Base-by-base conservation (phyloP, 2,113 vertebrate species). In the Micromys minutus region DNA sequence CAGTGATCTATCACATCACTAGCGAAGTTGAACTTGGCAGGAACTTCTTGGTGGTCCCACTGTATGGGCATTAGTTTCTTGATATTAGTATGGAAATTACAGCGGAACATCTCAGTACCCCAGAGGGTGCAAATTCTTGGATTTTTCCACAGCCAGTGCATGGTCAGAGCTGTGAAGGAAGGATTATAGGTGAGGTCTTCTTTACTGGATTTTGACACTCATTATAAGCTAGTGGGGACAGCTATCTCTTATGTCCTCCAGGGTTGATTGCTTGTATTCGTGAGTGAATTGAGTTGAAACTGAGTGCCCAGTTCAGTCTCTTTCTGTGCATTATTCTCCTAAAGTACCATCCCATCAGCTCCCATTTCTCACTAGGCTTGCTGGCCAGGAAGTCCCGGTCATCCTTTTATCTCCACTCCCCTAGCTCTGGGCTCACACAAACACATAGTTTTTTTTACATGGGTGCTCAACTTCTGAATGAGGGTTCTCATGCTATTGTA, bases 11-110 rank as follows among this genome's bases (percentile, higher is more conserved):
- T 87, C 7, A 99, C 98, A 79, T 99, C 98, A 77, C 96, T 98
- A 34, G 98, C 98, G 93, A 99, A 99, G 97, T 99, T 99, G 65
- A 99, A 99, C 86, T 98, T 97, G 42, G 98, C 79, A 2, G 99
- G 99, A 19, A 98, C 89, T 87, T 98, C 96, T 31, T 97, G 97
- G 67, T 97, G 96, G 0, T 95, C 96, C 9, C 5, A 90, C 31
- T 89, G 98, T 76, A 98, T 1, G 0, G 97, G 83, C 45, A 98
- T 88, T 0, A 95, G 89, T 34, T 97, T 85, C 87, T 86, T 96
- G 42, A 2, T 5, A 4, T 88, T 89, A 3, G 96, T 59, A 4
- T 45, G 87, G 61, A 84, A 63, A 26, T 52, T 72, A 31, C 36
- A 71, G 0, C 4, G 52, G 59, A 71, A 31, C 22, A 36, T 65